Conservation (phyloP, 2,888 invertebrate genomes). For the Euphydryas editha region DNA sequence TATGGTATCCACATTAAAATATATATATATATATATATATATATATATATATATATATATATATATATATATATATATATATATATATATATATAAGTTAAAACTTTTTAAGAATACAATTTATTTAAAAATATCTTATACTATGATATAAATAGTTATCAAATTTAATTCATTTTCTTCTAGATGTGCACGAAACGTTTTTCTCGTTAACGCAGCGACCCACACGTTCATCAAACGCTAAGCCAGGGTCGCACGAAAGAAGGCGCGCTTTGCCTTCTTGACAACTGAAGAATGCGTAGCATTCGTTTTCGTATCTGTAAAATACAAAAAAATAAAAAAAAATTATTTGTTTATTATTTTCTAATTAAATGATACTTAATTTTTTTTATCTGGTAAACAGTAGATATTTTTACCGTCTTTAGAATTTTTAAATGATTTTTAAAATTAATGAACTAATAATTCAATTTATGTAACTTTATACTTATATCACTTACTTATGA, state of each 20-base stretch:
- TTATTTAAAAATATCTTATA: background rate
- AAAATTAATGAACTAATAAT: background rate
- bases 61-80: too few relatives aligned
- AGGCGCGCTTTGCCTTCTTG: conserved; percentile 56
- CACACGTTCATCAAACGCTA: conserved; percentile 55
- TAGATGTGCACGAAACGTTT: conserved; percentile 45
- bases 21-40: too few relatives aligned
- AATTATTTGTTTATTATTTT: too few relatives aligned
- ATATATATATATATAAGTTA: too few relatives aligned
- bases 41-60: too few relatives aligned
- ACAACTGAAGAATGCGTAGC: conserved; percentile 66
- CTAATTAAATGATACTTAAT: too few relatives aligned
- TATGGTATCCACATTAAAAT: too few relatives aligned
- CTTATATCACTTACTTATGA: conserved; percentile 56
- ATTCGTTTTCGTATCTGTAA: conserved; percentile 57
- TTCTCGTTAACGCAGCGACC: conserved; percentile 56
- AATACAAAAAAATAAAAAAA: too few relatives aligned
- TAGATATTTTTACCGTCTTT: too few relatives aligned
- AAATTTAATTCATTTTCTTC: background rate
- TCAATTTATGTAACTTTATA: background rate
- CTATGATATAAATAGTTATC: background rate
- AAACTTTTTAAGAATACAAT: too few relatives aligned
- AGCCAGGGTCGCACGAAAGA: conserved; percentile 62
- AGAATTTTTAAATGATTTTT: too few relatives aligned
- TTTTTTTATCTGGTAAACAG: too few relatives aligned